phyloP scores from a whole-genome alignment of 2,888 invertebrate species.

The Branchellion lobata region DNA sequence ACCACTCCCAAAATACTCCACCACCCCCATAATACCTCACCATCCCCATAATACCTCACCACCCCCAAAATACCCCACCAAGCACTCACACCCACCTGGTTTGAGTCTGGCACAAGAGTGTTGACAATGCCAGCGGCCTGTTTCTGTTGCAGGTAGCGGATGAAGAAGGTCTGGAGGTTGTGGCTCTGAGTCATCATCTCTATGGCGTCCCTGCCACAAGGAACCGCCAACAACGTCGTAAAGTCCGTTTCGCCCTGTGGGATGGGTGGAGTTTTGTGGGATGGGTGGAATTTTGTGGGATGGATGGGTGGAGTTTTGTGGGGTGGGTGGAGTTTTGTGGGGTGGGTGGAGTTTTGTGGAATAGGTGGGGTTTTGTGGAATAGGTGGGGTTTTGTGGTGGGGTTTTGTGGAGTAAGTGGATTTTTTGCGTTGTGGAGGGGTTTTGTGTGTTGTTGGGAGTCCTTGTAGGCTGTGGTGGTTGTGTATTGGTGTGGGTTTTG shows the following conservation, averaged over 20 bases:
- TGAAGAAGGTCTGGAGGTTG: slow-evolving; percentile 84
- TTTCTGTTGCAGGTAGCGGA: slow-evolving; percentile 92
- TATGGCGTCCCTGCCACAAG: slow-evolving; percentile 89
- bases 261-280: not conserved
- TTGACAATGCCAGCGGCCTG: slow-evolving; percentile 98
- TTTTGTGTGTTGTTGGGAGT: too few species aligned
- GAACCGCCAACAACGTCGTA: slow-evolving; percentile 90
- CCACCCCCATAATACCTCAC: too few species aligned
- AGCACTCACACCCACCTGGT: slow-evolving; percentile 56
- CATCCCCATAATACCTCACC: not conserved
- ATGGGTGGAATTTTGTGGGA: too few species aligned
- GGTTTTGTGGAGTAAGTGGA: too few species aligned
- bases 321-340: too few species aligned
- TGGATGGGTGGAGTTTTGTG: not conserved
- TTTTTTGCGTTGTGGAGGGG: too few species aligned
- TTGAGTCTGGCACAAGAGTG: slow-evolving; percentile 73
- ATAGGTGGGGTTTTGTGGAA: too few species aligned
- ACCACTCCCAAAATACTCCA: too few species aligned
- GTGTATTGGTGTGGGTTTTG: too few species aligned
- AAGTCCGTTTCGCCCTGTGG: slow-evolving; percentile 86
- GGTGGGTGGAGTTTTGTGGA: too few species aligned
- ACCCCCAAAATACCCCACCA: not conserved
- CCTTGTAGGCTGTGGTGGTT: too few species aligned
- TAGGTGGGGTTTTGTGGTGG: too few species aligned
- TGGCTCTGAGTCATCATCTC: slow-evolving; percentile 86